Evolutionary conservation across 2,797 vertebrate genomes (phyloP), one percentile per base, ranked within the genome.

Genomic region (Sebastes hubbsi): DNA sequence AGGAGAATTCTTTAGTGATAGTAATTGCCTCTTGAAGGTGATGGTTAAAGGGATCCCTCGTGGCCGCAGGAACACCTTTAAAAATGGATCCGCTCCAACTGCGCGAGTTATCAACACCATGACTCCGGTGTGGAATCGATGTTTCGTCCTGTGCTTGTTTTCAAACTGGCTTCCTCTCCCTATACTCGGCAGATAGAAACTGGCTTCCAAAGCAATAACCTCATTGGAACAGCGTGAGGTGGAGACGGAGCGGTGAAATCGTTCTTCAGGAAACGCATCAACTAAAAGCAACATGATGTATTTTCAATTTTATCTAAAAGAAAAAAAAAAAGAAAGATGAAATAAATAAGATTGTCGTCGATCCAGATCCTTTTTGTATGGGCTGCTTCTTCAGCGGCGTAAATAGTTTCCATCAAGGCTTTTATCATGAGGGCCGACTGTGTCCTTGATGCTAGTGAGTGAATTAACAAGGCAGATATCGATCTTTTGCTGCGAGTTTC

Each of bases 381-480:
- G 55, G 63, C 77, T 63, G 69, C 55, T 80, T 82, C 76, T 71
- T 80, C 73, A 16, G 81, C 20, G 2, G 77, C 81, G 68, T 87
- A 85, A 91, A 90, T 83, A 81, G 84, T 84, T 91, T 90, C 87
- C 88, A 89, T 91, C 85, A 72, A 73, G 77, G 88, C 90, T 91
- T 93, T 92, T 88, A 92, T 85, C 86, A 25, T 60, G 77, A 81
- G 87, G 64, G 64, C 87, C 56, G 87, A 84, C 76, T 75, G 66
- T 76, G 91, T 92, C 93, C 91, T 93, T 90, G 91, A 92, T 92
- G 83, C 72, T 20, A 81, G 88, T 79, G 87, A 89, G 89, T 91
- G 91, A 93, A 93, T 94, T 94, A 94, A 94, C 90, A 91, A 93
- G 90, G 84, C 92, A 80, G 60, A 73, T 90, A 93, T 94, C 10